phyloP scores from a whole-genome alignment of 2,113 vertebrate species.

The Columba livia region DNA sequence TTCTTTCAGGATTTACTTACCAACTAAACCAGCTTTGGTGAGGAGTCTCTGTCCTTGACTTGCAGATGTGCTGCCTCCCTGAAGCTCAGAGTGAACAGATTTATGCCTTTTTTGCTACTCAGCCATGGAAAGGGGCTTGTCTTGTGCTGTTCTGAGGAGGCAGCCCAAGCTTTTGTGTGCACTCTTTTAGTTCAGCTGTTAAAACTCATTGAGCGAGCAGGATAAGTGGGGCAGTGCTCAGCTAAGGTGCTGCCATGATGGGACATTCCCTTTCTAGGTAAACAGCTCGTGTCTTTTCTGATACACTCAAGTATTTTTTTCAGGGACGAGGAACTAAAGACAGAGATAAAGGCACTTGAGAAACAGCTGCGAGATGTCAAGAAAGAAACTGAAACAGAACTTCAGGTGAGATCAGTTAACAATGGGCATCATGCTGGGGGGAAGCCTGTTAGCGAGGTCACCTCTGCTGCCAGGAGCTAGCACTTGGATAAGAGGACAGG shows the following conservation, averaged over 20 bases:
- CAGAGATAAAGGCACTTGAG: conserved; percentile 75
- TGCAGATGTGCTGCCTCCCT: background rate
- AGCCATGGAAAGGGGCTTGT: background rate
- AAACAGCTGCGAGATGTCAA: conserved; percentile 78
- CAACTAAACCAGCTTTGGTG: background rate
- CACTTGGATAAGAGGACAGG: background rate
- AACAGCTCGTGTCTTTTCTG: background rate
- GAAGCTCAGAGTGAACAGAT: background rate
- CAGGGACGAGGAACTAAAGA: conserved; percentile 80
- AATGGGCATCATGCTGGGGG: background rate
- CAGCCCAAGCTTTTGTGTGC: background rate
- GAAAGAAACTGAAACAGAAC: conserved; percentile 74
- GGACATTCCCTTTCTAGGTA: background rate
- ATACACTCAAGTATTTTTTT: background rate
- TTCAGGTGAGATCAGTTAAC: conserved; percentile 76
- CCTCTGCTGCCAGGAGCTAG: background rate
- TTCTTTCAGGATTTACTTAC: background rate
- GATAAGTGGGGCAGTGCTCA: background rate
- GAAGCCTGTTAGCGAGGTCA: background rate
- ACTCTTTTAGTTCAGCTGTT: background rate
- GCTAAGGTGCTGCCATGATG: background rate
- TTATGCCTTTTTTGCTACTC: background rate
- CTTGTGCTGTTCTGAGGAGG: background rate
- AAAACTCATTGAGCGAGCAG: background rate
- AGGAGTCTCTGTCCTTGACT: background rate